These are phyloP conservation scores for Acrossocheilus fasciatus DNA, from an alignment of 2,797 vertebrate species.

Conservation along the genomic window DNA sequence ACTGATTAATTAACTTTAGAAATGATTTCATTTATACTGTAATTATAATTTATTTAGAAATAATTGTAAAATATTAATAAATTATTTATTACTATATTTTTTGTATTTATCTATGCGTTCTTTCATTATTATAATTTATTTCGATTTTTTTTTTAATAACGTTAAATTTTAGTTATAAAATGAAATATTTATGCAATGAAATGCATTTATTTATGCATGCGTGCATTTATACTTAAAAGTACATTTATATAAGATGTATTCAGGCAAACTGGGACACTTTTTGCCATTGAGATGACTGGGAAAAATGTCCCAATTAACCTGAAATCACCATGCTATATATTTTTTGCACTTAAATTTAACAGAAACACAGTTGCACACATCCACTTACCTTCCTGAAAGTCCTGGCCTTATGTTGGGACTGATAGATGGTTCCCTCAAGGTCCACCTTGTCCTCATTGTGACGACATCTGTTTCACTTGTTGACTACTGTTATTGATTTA, in stretches of 20 bases:
- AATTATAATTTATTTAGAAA: background rate
- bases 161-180: background rate
- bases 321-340: background rate
- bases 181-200: background rate
- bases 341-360: background rate
- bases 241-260: background rate
- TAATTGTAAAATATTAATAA: background rate
- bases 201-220: background rate
- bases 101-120: background rate
- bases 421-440: slow-evolving; percentile 38
- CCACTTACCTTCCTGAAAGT: background rate
- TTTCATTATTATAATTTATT: background rate
- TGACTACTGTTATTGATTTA: slow-evolving; percentile 76
- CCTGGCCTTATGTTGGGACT: background rate
- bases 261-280: background rate
- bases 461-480: slow-evolving; percentile 72
- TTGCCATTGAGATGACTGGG: background rate
- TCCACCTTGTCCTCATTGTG: slow-evolving; percentile 56
- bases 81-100: background rate
- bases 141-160: background rate
- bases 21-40: background rate
- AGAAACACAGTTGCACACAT: background rate
- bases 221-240: background rate
- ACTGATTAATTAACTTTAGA: background rate
- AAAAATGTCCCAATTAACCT: background rate